Conservation (phyloP, 2,888 invertebrate genomes). For the Tolmerus cingulatus region DNA sequence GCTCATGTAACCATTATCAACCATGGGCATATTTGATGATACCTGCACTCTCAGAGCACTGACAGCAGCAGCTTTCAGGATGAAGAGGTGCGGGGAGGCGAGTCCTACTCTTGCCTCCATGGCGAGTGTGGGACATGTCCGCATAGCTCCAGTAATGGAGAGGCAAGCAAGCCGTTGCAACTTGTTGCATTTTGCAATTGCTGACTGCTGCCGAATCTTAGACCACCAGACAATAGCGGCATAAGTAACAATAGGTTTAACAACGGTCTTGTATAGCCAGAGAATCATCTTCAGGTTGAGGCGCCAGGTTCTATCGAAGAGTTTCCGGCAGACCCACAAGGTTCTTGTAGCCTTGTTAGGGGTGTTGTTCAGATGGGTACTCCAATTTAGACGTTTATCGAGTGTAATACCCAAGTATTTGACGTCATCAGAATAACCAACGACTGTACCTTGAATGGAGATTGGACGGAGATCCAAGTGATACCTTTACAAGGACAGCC, state of each 20-base stretch:
- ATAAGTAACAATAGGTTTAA: background rate
- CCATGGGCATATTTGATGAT: background rate
- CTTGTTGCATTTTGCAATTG: background rate
- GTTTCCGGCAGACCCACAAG: too few relatives aligned
- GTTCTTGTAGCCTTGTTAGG: too few relatives aligned
- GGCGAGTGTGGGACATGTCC: background rate
- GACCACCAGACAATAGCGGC: background rate
- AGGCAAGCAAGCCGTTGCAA: background rate
- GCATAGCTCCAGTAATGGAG: background rate
- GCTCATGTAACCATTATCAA: background rate
- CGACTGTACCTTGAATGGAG: too few relatives aligned
- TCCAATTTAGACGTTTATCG: too few relatives aligned
- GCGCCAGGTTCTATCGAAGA: too few relatives aligned
- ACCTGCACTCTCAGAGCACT: background rate
- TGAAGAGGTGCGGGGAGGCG: background rate
- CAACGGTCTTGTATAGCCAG: background rate
- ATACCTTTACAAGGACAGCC: too few relatives aligned
- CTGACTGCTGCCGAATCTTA: background rate
- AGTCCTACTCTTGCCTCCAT: background rate
- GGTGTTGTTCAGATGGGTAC: too few relatives aligned
- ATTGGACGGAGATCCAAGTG: too few relatives aligned
- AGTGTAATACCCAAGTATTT: too few relatives aligned
- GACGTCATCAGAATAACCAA: too few relatives aligned
- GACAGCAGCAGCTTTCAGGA: background rate
- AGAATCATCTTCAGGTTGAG: background rate